Base-by-base conservation (phyloP, 2,888 invertebrate species). In the Pasiphila rectangulata region DNA sequence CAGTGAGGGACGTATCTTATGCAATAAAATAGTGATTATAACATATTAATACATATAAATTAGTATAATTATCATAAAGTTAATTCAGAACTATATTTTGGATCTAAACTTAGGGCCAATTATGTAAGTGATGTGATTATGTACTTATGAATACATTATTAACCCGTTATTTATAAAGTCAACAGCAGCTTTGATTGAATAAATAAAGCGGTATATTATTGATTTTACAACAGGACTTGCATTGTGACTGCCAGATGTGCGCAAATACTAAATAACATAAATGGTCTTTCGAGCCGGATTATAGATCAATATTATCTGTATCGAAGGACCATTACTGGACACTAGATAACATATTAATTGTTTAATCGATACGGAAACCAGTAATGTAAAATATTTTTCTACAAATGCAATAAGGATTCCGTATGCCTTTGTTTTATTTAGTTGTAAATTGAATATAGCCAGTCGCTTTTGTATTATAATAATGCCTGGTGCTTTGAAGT, bases 21-120 rank as follows among this genome's bases (percentile, higher is more conserved):
- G 39, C 39, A 46, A 43, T 51, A 42, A 35, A 23, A 38, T 49
- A 50, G 41, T 47, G 25, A 46, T 44, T 49, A 48, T 32, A 44
- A 35, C 46, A 29, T 20, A 37, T 34, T 30, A 32, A 38, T 35
- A 46, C 35, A 16, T 24, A 19, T 46, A 58, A 44, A 24, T 35
- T 51, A 55, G 30, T 52, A 46, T 25, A 54, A 35, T 36, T 16
- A 38, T 34, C 38, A 46, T 49, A 9, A 42, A 54, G 34, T 47
- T 50, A 49, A 46, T 56, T 52, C 48, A 53, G 21, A 49, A 39
- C 53, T 50, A 43, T 43, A 36, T 30, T 49, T 56, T 59, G 54
- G 53, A 55, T 53, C 37, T 51, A 65, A 60, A 63, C 50, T 61
- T 72, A 72, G 72, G 72, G 69, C 72, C 72, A 72, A 72, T 69